A percentile compares a stretch with the other conserved stretches of the same genome.
Evolutionary conservation across 1,140 invertebrate species (phyloP).

Genomic region (Bombus waltoni): DNA sequence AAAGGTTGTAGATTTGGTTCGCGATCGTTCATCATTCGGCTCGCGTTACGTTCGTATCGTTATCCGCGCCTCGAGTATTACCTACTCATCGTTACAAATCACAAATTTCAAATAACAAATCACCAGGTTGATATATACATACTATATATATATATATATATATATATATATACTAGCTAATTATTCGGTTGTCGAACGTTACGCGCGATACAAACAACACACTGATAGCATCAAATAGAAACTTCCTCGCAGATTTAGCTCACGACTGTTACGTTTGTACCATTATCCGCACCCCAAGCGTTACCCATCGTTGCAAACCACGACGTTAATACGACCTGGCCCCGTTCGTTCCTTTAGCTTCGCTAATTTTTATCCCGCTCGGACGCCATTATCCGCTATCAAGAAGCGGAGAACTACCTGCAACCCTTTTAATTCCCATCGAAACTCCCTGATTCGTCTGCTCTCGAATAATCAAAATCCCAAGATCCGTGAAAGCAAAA

Average conservation of each 20-base stretch:
- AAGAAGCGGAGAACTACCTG: background rate
- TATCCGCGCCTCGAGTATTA: too few relatives aligned
- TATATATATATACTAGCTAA: too few relatives aligned
- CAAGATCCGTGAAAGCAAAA: background rate
- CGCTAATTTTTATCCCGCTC: background rate
- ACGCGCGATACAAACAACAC: background rate
- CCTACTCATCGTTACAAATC: too few relatives aligned
- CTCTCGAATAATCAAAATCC: background rate
- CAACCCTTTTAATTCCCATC: background rate
- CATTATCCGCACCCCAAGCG: background rate
- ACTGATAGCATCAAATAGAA: background rate
- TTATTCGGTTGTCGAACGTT: background rate
- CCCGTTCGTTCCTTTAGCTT: background rate
- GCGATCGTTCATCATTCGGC: too few relatives aligned
- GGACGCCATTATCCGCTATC: background rate
- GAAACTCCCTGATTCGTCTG: background rate
- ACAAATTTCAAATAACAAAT: too few relatives aligned
- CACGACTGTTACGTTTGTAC: background rate
- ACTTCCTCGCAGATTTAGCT: background rate
- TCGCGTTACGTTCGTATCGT: too few relatives aligned
- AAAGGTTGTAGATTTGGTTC: too few relatives aligned
- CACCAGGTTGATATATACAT: too few relatives aligned
- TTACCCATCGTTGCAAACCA: background rate
- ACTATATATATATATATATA: too few relatives aligned
- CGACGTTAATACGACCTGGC: background rate